Base-by-base conservation (phyloP, 1,140 invertebrate genomes). In the Copidosoma floridanum region DNA sequence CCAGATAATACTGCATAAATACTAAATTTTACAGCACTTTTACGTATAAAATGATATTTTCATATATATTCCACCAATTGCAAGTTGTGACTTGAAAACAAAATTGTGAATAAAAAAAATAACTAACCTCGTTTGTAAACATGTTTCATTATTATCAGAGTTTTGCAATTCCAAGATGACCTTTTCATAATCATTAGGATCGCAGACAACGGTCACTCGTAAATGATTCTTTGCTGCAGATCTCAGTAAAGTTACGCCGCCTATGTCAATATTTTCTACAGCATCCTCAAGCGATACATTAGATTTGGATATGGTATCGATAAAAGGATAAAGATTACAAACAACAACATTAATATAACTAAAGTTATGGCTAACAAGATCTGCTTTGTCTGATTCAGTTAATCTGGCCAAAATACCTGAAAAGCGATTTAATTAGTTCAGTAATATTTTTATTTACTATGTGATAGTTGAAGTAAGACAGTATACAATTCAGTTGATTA, bases 211-310 rank as follows among this genome's bases (percentile, higher is more conserved):
- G 0, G 95, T 95, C 1, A 99, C 97, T 69, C 96, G 85, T n/a
- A 87, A 84, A 77, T 98, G 94, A 82, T 99, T 99, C 81, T 99
- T 99, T 14, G 96, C 97, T 16, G 95, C 97, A 8, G 97, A 96
- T 72, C 97, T 80, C 0, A 99, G 79, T 6, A 99, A 76, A 1
- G 97, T 97, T 0, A 99, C 96, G 40, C 97, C 97, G 57, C 95
- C 94, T 68, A 98, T 98, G 76, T 98, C 95, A 68, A 98, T 94
- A 73, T 99, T 95, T 81, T 99, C 97, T n/a, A 99, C 88, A 3
- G 96, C 96, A 78, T 97, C 90, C 24, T 86, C 85, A 21, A 95
- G 82, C 0, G 88, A 91, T 0, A 96, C 93, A 69, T 89, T 83
- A 1, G 88, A 82, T 61, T 92, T 90, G 1, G 90, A 86, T 2